Evolutionary conservation across 2,888 invertebrate species (phyloP).

Genomic region (Andricus quercusramuli): DNA sequence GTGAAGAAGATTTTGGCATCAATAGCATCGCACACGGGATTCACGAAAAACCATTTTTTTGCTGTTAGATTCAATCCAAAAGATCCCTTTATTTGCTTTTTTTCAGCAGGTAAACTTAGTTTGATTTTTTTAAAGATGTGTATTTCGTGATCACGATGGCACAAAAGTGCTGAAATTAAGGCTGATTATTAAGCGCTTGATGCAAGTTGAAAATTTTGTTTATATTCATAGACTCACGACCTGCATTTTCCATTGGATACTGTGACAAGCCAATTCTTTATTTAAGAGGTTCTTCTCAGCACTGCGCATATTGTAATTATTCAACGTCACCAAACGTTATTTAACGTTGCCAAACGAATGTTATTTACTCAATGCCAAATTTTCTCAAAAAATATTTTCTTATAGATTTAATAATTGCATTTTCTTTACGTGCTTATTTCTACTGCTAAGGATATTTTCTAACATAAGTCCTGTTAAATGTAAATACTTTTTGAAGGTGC

Average conservation of each 20-base stretch:
- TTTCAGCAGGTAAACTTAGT: neutral
- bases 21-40: slow-evolving; percentile 86
- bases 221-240: neutral
- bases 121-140: neutral
- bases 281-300: neutral
- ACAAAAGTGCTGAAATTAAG: slow-evolving; percentile 46
- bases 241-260: neutral
- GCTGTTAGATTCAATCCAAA: slow-evolving; percentile 80
- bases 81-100: neutral
- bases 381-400: neutral
- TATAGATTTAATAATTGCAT: neutral
- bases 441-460: neutral
- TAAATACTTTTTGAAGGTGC: neutral
- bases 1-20: slow-evolving; percentile 78
- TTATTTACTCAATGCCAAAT: neutral
- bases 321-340: neutral
- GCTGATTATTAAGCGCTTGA: neutral
- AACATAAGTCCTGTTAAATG: neutral
- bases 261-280: neutral
- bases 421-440: neutral
- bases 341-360: too few relatives aligned
- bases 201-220: neutral
- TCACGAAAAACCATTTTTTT: slow-evolving; percentile 81
- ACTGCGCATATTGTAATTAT: neutral
- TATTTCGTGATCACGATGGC: slow-evolving; percentile 7